Conservation (phyloP, 2,113 vertebrate genomes). For the Mastomys coucha region DNA sequence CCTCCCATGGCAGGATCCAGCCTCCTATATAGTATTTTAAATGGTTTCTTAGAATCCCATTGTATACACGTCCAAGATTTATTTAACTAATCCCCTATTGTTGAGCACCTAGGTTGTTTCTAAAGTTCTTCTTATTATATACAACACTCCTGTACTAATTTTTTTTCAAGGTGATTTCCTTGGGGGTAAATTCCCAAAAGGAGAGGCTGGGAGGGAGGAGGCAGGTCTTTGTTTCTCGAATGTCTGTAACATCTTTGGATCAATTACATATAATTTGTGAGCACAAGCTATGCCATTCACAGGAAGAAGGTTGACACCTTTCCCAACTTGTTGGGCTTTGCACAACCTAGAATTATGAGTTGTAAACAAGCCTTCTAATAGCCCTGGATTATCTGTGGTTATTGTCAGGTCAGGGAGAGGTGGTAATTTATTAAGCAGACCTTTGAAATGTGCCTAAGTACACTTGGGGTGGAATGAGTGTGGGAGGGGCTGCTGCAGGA, state of each 20-base stretch:
- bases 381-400: conserved; percentile 83
- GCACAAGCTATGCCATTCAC: conserved; percentile 83
- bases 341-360: conserved; percentile 85
- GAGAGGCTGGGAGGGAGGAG: conserved; percentile 57
- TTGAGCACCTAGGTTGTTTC: conserved; percentile 9
- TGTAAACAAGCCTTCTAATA: conserved; percentile 87
- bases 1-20: neutral
- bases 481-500: conserved; percentile 74
- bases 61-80: conserved; percentile 21
- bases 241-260: conserved; percentile 74
- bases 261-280: conserved; percentile 81
- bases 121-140: conserved; percentile 63
- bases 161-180: conserved; percentile 58
- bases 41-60: neutral
- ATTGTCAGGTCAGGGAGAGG: conserved; percentile 83
- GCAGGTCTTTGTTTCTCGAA: conserved; percentile 62
- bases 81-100: conserved; percentile 63
- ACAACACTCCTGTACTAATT: conserved; percentile 33
- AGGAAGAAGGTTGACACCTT: conserved; percentile 78
- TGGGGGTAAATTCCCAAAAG: conserved; percentile 69
- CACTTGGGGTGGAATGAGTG: conserved; percentile 55
- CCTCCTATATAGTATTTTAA: conserved; percentile 19
- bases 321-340: conserved; percentile 85
- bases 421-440: conserved; percentile 85
- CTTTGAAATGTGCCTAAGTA: conserved; percentile 80